These are phyloP conservation scores for Macaria notata DNA, from an alignment of 2,888 invertebrate species.

Conservation along the genomic window DNA sequence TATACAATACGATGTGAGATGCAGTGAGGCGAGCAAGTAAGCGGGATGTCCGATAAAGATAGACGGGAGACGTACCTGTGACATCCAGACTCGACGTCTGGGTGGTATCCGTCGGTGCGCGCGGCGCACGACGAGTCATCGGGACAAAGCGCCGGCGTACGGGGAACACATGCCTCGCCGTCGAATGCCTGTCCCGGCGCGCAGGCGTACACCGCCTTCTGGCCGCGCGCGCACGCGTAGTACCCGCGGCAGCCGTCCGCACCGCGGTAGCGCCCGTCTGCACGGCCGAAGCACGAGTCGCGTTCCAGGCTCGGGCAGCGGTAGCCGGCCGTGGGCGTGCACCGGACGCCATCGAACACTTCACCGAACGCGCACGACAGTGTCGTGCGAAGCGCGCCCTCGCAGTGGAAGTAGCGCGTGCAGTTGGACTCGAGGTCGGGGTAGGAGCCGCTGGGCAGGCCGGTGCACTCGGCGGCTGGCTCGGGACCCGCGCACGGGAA, in stretches of 20 bases:
- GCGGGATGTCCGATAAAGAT: too few relatives aligned
- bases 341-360: constrained; percentile 73
- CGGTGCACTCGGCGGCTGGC: constrained; percentile 63
- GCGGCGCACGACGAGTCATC: constrained; percentile 73
- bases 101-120: constrained; percentile 80
- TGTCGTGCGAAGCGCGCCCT: constrained; percentile 60
- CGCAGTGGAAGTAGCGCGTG: constrained; percentile 78
- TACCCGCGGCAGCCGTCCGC: constrained; percentile 81
- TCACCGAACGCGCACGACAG: constrained; percentile 65
- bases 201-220: constrained; percentile 83
- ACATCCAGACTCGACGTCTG: constrained; percentile 78
- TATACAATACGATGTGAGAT: background rate
- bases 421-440: constrained; percentile 78
- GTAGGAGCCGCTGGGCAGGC: constrained; percentile 79
- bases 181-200: constrained; percentile 77
- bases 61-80: constrained; percentile 53
- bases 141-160: constrained; percentile 58
- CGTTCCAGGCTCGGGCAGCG: constrained; percentile 73
- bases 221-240: constrained; percentile 80
- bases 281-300: constrained; percentile 76
- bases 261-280: constrained; percentile 80
- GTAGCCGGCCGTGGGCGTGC: constrained; percentile 56
- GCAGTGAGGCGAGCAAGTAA: too few relatives aligned
- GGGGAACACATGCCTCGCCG: constrained; percentile 78
- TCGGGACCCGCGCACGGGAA: constrained; percentile 77